Percentiles rank a stretch among this genome's conserved stretches.
Evolutionary conservation across 2,797 vertebrate species (phyloP).

Genomic region (Oryzias dopingdopingensis): DNA sequence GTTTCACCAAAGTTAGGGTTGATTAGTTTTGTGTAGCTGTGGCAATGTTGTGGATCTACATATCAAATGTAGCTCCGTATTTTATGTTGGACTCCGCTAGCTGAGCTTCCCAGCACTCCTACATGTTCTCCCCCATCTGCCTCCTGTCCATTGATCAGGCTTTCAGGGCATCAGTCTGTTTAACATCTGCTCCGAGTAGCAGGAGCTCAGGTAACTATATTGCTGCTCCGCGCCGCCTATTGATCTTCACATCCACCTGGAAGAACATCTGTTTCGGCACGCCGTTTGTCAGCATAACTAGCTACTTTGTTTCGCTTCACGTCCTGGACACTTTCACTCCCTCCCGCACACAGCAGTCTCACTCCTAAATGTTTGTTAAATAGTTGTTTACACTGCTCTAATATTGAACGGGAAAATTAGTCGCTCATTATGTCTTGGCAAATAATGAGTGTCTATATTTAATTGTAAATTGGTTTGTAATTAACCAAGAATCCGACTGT

Average conservation of each 20-base stretch:
- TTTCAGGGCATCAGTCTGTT: conserved; percentile 82
- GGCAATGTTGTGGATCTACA: conserved; percentile 75
- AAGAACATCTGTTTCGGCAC: conserved; percentile 81
- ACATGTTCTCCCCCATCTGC: conserved; percentile 81
- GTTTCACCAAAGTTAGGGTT: conserved; percentile 65
- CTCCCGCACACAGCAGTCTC: conserved; percentile 50
- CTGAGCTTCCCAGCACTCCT: conserved; percentile 67
- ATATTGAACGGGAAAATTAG: conserved; percentile 38
- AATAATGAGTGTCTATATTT: conserved; percentile 17
- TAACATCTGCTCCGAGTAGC: conserved; percentile 83
- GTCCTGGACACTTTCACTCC: conserved; percentile 71
- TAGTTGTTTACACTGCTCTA: conserved; percentile 39
- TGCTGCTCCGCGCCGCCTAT: conserved; percentile 72
- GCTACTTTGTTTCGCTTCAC: conserved; percentile 63
- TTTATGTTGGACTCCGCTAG: conserved; percentile 64
- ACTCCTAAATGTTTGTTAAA: conserved; percentile 41
- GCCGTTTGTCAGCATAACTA: conserved; percentile 71
- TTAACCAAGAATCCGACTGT: conserved; percentile 3
- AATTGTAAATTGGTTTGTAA: conserved; percentile 16
- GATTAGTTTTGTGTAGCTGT: conserved; percentile 60
- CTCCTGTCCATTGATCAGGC: conserved; percentile 83
- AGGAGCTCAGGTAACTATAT: conserved; percentile 82
- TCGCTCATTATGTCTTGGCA: conserved; percentile 14
- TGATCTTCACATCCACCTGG: conserved; percentile 83
- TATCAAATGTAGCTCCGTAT: conserved; percentile 75